Percentiles rank a stretch among this genome's conserved stretches.
Conservation (phyloP, 1,140 invertebrate genomes). For the Rhagoletis pomonella region DNA sequence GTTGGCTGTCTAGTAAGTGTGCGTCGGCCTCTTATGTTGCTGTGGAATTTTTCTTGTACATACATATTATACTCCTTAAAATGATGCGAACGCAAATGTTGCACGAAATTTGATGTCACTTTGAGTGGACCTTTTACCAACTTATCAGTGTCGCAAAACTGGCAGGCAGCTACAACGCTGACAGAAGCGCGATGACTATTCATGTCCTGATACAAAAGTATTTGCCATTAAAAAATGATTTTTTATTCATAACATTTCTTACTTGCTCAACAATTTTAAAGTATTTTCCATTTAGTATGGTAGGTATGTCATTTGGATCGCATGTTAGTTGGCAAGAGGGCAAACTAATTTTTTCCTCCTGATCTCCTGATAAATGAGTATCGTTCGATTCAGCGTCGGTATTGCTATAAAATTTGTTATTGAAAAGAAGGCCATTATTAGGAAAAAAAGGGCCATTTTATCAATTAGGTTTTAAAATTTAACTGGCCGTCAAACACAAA, state of each 20-base stretch:
- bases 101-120: constrained; percentile 32
- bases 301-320: constrained; percentile 40
- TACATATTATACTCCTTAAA: constrained; percentile 47
- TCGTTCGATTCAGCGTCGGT: constrained; percentile 36
- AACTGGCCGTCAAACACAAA: too few relatives aligned
- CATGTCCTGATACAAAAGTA: not conserved
- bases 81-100: constrained; percentile 22
- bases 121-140: constrained; percentile 13
- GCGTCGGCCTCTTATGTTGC: not conserved
- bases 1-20: not conserved
- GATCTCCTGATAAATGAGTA: not conserved
- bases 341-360: not conserved
- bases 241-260: not conserved
- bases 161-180: constrained; percentile 29
- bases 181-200: not conserved
- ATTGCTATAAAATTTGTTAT: not conserved
- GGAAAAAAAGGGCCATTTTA: too few relatives aligned
- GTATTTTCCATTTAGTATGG: constrained; percentile 39
- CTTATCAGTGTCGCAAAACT: constrained; percentile 30
- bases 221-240: not conserved
- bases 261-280: constrained; percentile 37
- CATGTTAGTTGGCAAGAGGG: not conserved
- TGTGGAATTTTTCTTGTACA: constrained; percentile 34
- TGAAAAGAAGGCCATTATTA: not conserved
- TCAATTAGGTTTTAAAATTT: too few relatives aligned